Base-by-base conservation (phyloP, 1,140 invertebrate species). In the Diorhabda sublineata region DNA sequence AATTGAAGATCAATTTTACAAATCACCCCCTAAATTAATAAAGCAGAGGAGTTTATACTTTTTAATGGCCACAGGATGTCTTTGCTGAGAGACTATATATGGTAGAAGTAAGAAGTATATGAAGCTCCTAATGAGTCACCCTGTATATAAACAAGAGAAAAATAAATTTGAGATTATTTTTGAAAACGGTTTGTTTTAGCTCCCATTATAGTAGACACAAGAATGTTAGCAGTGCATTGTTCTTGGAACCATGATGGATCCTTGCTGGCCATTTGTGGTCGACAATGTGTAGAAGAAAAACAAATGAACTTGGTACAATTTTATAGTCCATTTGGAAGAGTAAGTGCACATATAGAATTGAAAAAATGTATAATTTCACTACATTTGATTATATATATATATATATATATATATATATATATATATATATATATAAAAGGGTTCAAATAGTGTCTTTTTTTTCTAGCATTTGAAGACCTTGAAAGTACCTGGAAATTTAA, bases 181-280 rank as follows among this genome's bases (percentile, higher is more conserved):
- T 26, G 26, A 26, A 26, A 26, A 26, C 26, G 26, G 26, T 26
- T 11, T 61, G n/a, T 71, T 71, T 61, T 63, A 76, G 75, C 68
- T 74, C 89, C 90, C 52, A 81, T 92, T 5, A 80, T 89, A 59
- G 80, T 93, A 5, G 87, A 93, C 70, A 92, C 93, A 3, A 89
- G 90, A 26, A 92, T 98, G 86, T 86, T 84, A n/a, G 88, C 92
- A 2, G 87, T 90, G 44, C 90, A 90, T 78, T 91, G 93, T 67
- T 86, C 88, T 70, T 99, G 97, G 96, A 98, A 97, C 81, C 93
- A 94, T 76, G 92, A 92, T 77, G 97, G 97, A 0, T 91, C 89
- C 61, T 84, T 98, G 2, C 74, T 98, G 43, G 97, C 95, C 2
- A 88, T 97, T 3, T 91, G 93, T 57, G 97, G 96, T 2, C 86